phyloP scores from a whole-genome alignment of 92 coral and sea anemone species.

The Porites cylindrica region DNA sequence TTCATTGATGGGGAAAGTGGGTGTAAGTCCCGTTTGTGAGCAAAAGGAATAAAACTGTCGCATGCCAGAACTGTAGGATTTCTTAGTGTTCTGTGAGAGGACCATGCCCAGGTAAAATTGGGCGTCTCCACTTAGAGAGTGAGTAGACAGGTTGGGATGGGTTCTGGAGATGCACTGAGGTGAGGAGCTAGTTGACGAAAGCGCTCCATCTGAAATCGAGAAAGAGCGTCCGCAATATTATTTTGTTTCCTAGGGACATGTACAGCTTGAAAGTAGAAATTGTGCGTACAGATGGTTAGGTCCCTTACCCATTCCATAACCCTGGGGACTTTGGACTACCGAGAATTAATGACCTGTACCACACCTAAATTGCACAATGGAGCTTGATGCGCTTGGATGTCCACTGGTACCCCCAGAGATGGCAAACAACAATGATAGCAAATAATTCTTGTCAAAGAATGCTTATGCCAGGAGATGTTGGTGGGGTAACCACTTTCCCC shows the following conservation, averaged over 20 bases:
- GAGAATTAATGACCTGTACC: conserved; percentile 41
- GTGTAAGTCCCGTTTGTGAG: conserved; percentile 29
- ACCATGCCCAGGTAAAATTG: conserved; percentile 23
- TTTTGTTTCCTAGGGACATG: conserved; percentile 57
- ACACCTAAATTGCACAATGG: conserved; percentile 51
- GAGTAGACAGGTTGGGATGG: conserved; percentile 13
- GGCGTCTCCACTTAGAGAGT: conserved; percentile 1
- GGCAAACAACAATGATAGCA: conserved; percentile 59
- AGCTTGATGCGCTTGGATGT: conserved; percentile 35
- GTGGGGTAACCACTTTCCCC: conserved; percentile 59
- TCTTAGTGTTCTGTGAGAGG: conserved; percentile 36
- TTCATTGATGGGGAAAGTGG: conserved; percentile 24
- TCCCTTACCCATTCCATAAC: conserved; percentile 51
- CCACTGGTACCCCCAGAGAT: conserved; percentile 43
- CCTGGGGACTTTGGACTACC: conserved; percentile 45
- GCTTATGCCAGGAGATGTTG: conserved; percentile 59
- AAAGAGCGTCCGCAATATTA: conserved; percentile 55
- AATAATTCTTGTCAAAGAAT: conserved; percentile 74
- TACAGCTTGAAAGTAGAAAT: conserved; percentile 58
- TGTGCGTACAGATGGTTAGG: conserved; percentile 49
- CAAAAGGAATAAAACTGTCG: conserved; percentile 48
- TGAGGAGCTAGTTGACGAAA: conserved; percentile 59
- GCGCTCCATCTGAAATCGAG: conserved; percentile 73
- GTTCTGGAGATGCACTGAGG: conserved; percentile 12
- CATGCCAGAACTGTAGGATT: conserved; percentile 61